Percentiles rank a stretch among this genome's conserved stretches.
phyloP scores from a whole-genome alignment of 2,113 vertebrate species.

The Pipa parva region DNA sequence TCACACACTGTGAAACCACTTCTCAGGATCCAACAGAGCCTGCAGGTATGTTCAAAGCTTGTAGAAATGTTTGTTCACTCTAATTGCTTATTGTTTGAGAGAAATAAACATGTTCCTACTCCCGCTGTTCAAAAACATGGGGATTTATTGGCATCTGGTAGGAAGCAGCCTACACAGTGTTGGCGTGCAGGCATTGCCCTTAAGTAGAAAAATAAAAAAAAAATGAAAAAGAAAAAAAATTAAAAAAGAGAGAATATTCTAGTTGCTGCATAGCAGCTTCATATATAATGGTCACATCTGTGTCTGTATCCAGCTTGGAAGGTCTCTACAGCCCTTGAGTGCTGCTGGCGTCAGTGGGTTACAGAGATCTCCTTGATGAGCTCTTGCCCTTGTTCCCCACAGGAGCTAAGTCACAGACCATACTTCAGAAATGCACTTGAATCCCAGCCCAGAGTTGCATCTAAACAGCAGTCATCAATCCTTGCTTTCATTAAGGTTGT shows the following conservation, averaged over 20 bases:
- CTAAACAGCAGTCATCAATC: constrained; percentile 45
- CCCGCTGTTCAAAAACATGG: constrained; percentile 26
- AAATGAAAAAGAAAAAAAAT: not conserved
- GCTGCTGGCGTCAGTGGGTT: constrained; percentile 51
- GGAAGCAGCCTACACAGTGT: constrained; percentile 21
- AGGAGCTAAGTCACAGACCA: constrained; percentile 31
- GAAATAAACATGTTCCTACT: constrained; percentile 31
- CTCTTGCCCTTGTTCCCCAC: constrained; percentile 28
- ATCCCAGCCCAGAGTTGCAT: constrained; percentile 5
- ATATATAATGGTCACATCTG: constrained; percentile 61
- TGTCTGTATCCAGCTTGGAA: constrained; percentile 52
- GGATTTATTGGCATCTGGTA: constrained; percentile 31
- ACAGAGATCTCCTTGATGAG: constrained; percentile 44
- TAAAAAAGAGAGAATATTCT: constrained; percentile 3
- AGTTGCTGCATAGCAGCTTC: constrained; percentile 50
- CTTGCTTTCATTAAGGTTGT: constrained; percentile 36
- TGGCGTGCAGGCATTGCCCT: constrained; percentile 22
- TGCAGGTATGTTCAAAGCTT: not conserved
- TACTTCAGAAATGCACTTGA: constrained; percentile 42
- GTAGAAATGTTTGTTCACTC: constrained; percentile 16
- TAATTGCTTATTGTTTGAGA: constrained; percentile 38
- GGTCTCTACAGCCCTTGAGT: constrained; percentile 50
- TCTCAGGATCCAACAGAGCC: not conserved
- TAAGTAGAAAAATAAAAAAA: constrained; percentile 6
- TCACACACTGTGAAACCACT: not conserved